Base-by-base conservation (phyloP, 2,888 invertebrate genomes). In the Drosophila austrosaltans region DNA sequence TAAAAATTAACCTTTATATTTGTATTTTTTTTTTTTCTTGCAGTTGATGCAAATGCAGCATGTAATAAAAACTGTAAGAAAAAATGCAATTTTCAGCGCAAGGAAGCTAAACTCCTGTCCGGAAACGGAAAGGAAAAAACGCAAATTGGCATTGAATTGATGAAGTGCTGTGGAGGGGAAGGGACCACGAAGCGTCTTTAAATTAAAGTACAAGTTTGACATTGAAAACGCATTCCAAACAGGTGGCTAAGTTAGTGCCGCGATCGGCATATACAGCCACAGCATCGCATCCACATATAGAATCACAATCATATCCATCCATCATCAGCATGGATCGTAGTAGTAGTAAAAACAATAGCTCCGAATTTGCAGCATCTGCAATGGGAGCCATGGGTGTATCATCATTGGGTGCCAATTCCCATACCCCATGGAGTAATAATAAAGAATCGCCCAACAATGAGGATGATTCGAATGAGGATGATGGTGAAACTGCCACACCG, bases 381-480 rank as follows among this genome's bases (percentile, higher is more conserved):
- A 63, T 79, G n/a, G 67, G 82, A 30, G 65, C 76, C 12, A 69
- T 42, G n/a, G 48, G 48, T 4, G 48, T 48, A 48, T 4, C 48
- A 22, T 25, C 48, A 3, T 20, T 20, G 22, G 69, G 79, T 6
- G 71, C 81, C 12, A 74, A 79, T 1, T 76, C 78, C 53, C 48
- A 48, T 25, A 72, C 88, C 30, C 88, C 90, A n/a, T 90, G 90
- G 91, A 78, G 82, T 63, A 89, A 87, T 72, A 89, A 90, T 74
- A 90, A 91, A 74, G 90, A 90, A 66, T 85, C 89, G 30, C 79
- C 88, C 3, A 75, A 79, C 42, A 86, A 87, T 16, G 90, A 90
- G 32, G 91, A 91, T 36, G 91, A 91, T 61, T 90, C 90, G 63
- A 91, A 90, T 68, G 91, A 91, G 40, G 91, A 91, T 53, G 92